These are phyloP conservation scores for Acrocera orbiculus DNA, from an alignment of 2,888 invertebrate genomes.

Conservation along the genomic window DNA sequence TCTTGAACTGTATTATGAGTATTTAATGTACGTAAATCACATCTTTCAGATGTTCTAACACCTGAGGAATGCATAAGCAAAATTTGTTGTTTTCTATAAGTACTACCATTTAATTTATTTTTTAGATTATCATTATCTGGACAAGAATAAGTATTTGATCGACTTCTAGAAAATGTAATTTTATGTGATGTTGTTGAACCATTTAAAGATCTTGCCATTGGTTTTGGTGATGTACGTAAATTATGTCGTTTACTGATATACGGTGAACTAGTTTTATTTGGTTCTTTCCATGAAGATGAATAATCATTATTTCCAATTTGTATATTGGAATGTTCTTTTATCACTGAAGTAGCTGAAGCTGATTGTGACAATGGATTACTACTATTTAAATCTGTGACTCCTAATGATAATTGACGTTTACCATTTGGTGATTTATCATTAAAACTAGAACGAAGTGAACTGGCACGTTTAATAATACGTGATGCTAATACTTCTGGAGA, in stretches of 20 bases:
- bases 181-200: constrained; percentile 21
- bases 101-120: constrained; percentile 6
- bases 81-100: constrained; percentile 20
- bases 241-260: constrained; percentile 14
- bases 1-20: constrained; percentile 24
- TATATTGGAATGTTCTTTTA: constrained; percentile 24
- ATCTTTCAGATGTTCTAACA: constrained; percentile 18
- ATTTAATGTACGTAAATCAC: constrained; percentile 17
- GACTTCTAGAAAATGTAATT: not conserved
- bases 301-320: constrained; percentile 10
- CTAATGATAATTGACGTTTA: constrained; percentile 28
- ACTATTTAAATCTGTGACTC: constrained; percentile 11
- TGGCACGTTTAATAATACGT: constrained; percentile 48
- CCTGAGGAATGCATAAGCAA: constrained; percentile 24
- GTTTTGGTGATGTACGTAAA: constrained; percentile 2
- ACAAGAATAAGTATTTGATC: constrained; percentile 2
- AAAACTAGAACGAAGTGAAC: constrained; percentile 37
- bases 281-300: constrained; percentile 16
- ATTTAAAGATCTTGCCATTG: constrained; percentile 14
- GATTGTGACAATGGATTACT: constrained; percentile 32
- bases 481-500: constrained; percentile 54
- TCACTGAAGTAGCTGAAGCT: constrained; percentile 35
- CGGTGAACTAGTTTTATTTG: constrained; percentile 16
- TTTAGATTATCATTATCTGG: constrained; percentile 3
- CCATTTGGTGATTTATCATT: constrained; percentile 27